Base-by-base conservation (phyloP, 2,113 vertebrate species). In the Melanocharis versteri region DNA sequence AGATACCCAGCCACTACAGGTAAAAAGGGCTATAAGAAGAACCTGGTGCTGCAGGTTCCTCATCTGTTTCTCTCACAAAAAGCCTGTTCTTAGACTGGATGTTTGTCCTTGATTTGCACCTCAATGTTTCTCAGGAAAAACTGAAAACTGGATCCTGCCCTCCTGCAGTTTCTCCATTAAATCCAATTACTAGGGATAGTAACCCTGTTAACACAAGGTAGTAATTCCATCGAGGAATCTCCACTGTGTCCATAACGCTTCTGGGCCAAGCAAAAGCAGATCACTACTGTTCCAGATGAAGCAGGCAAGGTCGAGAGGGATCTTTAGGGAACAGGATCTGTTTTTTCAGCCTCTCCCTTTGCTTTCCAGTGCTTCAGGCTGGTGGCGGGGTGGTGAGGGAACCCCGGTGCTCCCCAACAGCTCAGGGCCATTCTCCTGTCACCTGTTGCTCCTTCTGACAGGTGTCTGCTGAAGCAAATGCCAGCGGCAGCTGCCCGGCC, bases 111-210 rank as follows among this genome's bases (percentile, higher is more conserved):
- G 39, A 50, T 82, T 78, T 82, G 35, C 57, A 72, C 57, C 65
- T 56, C 51, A 50, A 5, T 10, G 31, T 73, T 93, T 54, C 54
- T 77, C 20, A 65, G 69, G n/a, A 89, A 90, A 53, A 87, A 70
- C 22, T 18, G 48, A 80, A 80, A 76, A 48, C 27, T 31, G 24
- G 40, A 82, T 54, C 66, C 53, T 82, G 45, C 19, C 40, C 37
- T 87, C 64, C 81, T 39, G 56, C 81, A 91, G 77, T 92, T 94
- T 92, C 71, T 91, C 87, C 24, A 23, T 54, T 65, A 69, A 94
- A 95, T 89, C 89, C 80, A 69, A 58, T 89, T 84, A 89, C 15
- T 14, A 13, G 56, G 47, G 72, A 33, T 8, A 42, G 66, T 44
- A 60, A 62, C 56, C 21, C 23, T 45, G 51, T 76, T 78, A 75